Base-by-base conservation (phyloP, 2,888 invertebrate species). In the Nysson spinosus region DNA sequence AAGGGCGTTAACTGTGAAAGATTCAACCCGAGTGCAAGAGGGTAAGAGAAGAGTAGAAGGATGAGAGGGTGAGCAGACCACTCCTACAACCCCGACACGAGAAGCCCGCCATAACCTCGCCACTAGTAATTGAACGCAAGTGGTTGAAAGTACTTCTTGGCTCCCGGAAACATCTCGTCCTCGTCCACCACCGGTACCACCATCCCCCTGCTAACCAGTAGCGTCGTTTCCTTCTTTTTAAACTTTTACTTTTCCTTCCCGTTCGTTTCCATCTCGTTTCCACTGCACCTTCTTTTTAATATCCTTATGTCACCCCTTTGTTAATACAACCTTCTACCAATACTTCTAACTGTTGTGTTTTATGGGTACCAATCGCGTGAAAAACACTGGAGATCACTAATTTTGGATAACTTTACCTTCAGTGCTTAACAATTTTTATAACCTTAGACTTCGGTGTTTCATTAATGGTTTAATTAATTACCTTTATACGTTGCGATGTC, bases 111-210 rank as follows among this genome's bases (percentile, higher is more conserved):
- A 81, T 82, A 82, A 81, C 78, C 82, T 78, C 81, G 75, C 75
- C 77, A 77, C 77, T 82, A 75, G 82, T 82, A 81, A 82, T 82
- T 81, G 82, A 82, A 82, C 81, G 82, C 81, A 82, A 82, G 82
- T 82, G 82, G 82, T 82, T 79, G 80, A 82, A 81, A 82, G 82
- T 82, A 82, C 80, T 82, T 77, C 75, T 75, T 71, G 66, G 69
- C 69, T 77, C 69, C 75, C 68, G 75, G 77, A 78, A 77, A 67
- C 73, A 67, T 75, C 75, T 75, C 71, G 52, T 63, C 58, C 57
- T 72, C 70, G 57, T 49, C 68, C 61, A 64, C 71, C 55, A 60
- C 44, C 72, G 62, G 69, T 37, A 58, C 63, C 20, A 57, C 39
- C 49, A 24, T 46, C 49, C 40, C 40, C 47, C 46, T 32, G 19